These are phyloP conservation scores for Phoeniculus purpureus DNA, from an alignment of 2,797 vertebrate genomes.

Conservation along the genomic window DNA sequence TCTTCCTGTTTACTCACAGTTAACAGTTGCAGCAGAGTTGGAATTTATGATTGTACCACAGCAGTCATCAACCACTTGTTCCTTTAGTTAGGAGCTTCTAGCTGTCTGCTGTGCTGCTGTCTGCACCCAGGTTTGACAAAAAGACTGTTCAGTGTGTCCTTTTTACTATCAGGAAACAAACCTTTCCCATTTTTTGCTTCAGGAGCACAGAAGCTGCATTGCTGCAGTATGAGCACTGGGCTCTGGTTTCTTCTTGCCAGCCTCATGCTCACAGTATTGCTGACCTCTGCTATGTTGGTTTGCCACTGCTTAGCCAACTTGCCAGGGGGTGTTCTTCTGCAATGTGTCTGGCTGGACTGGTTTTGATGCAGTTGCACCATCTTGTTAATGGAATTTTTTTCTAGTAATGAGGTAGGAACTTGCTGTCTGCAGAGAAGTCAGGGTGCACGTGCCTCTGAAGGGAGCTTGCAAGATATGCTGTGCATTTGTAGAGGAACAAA, in stretches of 20 bases:
- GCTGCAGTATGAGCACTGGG: not conserved
- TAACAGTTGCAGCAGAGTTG: not conserved
- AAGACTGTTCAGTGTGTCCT: not conserved
- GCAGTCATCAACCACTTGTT: accelerated
- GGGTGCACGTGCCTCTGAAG: not conserved
- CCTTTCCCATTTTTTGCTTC: not conserved
- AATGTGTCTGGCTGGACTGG: not conserved
- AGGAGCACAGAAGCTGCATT: not conserved
- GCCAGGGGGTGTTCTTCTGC: not conserved
- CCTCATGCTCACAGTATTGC: not conserved
- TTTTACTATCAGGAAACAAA: not conserved
- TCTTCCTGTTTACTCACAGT: not conserved
- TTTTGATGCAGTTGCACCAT: not conserved
- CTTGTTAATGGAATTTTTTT: not conserved
- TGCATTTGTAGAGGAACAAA: not conserved
- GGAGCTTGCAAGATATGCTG: not conserved
- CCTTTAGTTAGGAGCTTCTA: not conserved
- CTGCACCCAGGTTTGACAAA: not conserved
- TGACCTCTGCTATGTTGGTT: not conserved
- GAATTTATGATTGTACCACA: slow-evolving; percentile 1
- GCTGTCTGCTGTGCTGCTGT: not conserved
- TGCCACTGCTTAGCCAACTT: not conserved
- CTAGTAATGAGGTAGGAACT: not conserved
- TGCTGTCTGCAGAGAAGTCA: not conserved
- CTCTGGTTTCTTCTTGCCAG: not conserved